phyloP scores from a whole-genome alignment of 2,113 vertebrate species.

The Dicentrarchus labrax region DNA sequence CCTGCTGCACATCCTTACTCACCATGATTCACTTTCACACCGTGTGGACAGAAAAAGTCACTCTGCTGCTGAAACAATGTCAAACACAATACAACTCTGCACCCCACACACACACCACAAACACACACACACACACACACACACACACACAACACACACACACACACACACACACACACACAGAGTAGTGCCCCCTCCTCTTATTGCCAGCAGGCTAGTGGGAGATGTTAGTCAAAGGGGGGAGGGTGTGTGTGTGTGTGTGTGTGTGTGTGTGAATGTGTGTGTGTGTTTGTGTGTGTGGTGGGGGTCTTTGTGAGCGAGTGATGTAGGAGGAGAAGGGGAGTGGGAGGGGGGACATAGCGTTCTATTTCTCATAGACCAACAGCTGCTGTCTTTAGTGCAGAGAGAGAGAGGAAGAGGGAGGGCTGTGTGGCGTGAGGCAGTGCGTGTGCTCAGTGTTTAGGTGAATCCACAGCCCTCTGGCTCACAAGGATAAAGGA shows the following conservation, averaged over 20 bases:
- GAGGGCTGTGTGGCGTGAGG: constrained; percentile 81
- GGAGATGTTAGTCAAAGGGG: constrained; percentile 83
- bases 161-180: constrained; percentile 24
- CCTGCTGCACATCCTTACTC: constrained; percentile 63
- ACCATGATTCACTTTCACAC: constrained; percentile 73
- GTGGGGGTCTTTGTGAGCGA: constrained; percentile 79
- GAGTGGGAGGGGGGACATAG: constrained; percentile 76
- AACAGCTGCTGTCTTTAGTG: constrained; percentile 84
- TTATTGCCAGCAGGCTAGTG: constrained; percentile 76
- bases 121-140: constrained; percentile 24
- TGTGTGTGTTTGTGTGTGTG: constrained; percentile 60
- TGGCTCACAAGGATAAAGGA: constrained; percentile 83
- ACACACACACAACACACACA: constrained; percentile 20
- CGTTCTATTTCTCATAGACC: constrained; percentile 84
- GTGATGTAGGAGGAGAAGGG: constrained; percentile 72
- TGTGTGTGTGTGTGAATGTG: constrained; percentile 61
- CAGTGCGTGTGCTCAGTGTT: constrained; percentile 80
- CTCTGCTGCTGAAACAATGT: constrained; percentile 71
- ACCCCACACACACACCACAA: constrained; percentile 40
- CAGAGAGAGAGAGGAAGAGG: constrained; percentile 75
- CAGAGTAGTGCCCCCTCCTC: constrained; percentile 56
- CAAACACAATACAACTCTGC: constrained; percentile 69
- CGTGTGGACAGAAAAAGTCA: constrained; percentile 69
- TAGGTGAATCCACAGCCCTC: constrained; percentile 83
- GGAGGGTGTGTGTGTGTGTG: constrained; percentile 77